Evolutionary conservation across 1,140 invertebrate genomes (phyloP), one percentile per base, ranked within the genome.

Genomic region (Frieseomelitta varia): DNA sequence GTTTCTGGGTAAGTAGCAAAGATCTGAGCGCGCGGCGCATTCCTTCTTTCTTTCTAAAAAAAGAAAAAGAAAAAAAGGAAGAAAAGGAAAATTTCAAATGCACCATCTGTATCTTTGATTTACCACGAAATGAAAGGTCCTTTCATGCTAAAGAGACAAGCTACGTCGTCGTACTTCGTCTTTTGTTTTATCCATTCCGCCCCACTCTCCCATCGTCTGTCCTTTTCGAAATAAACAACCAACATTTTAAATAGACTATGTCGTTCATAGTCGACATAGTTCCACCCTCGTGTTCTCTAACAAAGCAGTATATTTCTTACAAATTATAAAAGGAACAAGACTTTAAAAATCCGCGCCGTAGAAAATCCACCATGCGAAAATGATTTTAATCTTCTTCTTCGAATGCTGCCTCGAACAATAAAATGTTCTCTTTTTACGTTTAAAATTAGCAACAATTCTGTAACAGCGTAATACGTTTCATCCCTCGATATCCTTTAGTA

Each of bases 101-200:
- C 67, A 78, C 55, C 75, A 51, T 56, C 81, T 58, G 55, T 51
- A 76, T 58, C 68, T 61, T 74, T 63, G 75, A 84, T 78, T 79
- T 84, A 74, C 81, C 76, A 79, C 55, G 69, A 73, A 77, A 58
- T 61, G 81, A 84, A 73, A 84, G 77, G 68, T 79, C 79, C 56
- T 84, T 84, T 79, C 68, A 63, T 63, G 55, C 68, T 39, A 67
- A 80, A 84, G 69, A 27, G 68, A 83, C 82, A 73, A 67, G 79
- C 58, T 30, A 14, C 55, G 34, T 51, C 55, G 34, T 51, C 51
- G 24, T 84, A 56, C 82, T 73, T 79, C 73, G 73, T 73, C 27
- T 58, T 63, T 72, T 79, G 55, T 58, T 30, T 80, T 53, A 65
- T 51, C 47, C 39, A 10, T 0, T 8, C 61, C 77, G 58, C 27